Evolutionary conservation across 2,888 invertebrate genomes (phyloP), one percentile per base, ranked within the genome.

Genomic region (Platycheirus rosarum): DNA sequence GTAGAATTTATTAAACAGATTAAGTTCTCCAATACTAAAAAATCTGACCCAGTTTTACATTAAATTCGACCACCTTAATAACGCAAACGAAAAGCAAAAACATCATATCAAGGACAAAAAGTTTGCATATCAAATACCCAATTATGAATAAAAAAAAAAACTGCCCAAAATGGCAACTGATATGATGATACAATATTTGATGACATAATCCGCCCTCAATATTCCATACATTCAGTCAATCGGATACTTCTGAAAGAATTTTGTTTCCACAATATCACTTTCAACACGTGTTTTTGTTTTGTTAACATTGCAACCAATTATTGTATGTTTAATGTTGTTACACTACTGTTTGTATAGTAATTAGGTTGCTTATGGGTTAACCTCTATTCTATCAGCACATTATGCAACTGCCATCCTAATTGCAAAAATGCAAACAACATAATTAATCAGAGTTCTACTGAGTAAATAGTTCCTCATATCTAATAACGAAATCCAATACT

Each of bases 391-490:
- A 35, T 53, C 35, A 35, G 8, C 55, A n/a, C 0, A 37, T 37
- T 55, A 40, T 40, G 37, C 13, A 53, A 55, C 37, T 23, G 20
- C n/a, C n/a, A 18, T 20, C 13, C 8, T 55, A 37, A 37, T 40
- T 55, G 13, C 55, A 53, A 55, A 37, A 55, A 55, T 37, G 37
- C 14, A 40, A 53, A 55, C 55, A 55, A 40, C 37, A 63, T 49
- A 76, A 70, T 63, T 48, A 55, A 76, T 69, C 37, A 70, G n/a
- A n/a, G 76, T 63, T 70, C 70, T 70, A 55, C 32, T 76, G 70
- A 60, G 60, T 63, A 63, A 62, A 26, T 55, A 40, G 37, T 46
- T 62, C 46, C 37, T 51, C 57, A 53, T 60, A 44, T 60, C 18
- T 13, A 23, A 29, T 60, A 53, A 53, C 32, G 69, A 75, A 76